Percentiles rank a stretch among this genome's conserved stretches.
phyloP scores from a whole-genome alignment of 2,888 invertebrate species.

The Parasteatoda lunata region DNA sequence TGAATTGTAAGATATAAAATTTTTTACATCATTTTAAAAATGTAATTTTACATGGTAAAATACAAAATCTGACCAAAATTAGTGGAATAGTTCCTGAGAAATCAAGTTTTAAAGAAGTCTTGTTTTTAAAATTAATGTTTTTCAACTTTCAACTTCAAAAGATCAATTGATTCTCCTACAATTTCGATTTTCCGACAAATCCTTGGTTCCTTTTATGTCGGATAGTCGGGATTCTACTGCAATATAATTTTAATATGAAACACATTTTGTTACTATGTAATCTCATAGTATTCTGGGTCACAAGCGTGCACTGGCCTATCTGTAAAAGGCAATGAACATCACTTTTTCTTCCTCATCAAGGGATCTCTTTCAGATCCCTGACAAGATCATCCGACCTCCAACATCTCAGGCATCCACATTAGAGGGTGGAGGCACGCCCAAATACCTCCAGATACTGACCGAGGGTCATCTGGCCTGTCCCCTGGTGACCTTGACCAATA shows the following conservation, averaged over 20 bases:
- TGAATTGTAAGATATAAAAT: too few species aligned
- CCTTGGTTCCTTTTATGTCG: too few species aligned
- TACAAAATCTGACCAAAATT: too few species aligned
- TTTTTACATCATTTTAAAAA: too few species aligned
- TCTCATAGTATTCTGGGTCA: background rate
- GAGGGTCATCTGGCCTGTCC: slow-evolving; percentile 54
- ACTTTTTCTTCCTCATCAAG: slow-evolving; percentile 9
- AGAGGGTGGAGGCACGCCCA: slow-evolving; percentile 55
- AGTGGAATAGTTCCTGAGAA: too few species aligned
- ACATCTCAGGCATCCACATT: slow-evolving; percentile 2
- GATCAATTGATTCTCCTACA: too few species aligned
- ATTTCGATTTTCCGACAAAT: too few species aligned
- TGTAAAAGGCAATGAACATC: background rate
- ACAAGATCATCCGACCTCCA: background rate
- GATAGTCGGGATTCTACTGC: background rate
- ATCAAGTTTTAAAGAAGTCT: too few species aligned
- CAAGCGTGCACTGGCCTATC: background rate
- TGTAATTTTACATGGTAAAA: too few species aligned
- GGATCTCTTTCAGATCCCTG: too few species aligned
- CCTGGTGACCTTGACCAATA: slow-evolving; percentile 54
- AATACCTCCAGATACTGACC: slow-evolving; percentile 43
- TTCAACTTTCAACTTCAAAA: too few species aligned
- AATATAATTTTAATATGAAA: background rate
- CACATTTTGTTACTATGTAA: background rate
- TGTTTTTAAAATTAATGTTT: too few species aligned